Conservation (phyloP, 64 coral and sea anemone genomes). For the Dendronephthya gigantea region DNA sequence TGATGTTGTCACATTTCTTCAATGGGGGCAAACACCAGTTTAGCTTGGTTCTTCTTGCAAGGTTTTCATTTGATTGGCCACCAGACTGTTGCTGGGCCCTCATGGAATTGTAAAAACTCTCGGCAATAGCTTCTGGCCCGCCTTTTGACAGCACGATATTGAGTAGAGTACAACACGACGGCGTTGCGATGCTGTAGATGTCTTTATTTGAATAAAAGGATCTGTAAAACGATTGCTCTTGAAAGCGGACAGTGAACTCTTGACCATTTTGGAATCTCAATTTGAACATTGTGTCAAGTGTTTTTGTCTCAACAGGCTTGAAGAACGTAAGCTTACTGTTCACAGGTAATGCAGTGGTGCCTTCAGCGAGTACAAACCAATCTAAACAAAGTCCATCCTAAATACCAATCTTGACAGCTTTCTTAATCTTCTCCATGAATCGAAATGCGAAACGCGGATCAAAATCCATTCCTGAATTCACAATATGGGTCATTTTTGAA, state of each 20-base stretch:
- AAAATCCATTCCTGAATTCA: background rate
- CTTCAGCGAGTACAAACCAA: slow-evolving; percentile 3
- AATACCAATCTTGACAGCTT: background rate
- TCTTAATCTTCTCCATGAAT: background rate
- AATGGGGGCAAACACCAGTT: background rate
- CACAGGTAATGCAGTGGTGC: background rate
- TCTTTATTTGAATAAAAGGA: background rate
- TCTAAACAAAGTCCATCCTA: background rate
- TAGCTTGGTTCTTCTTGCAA: background rate
- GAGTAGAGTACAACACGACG: background rate
- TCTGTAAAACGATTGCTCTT: background rate
- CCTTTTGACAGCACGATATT: background rate
- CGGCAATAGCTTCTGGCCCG: background rate
- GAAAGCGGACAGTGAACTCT: background rate
- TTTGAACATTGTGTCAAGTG: background rate
- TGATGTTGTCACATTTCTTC: background rate
- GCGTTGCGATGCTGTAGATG: background rate
- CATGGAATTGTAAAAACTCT: slow-evolving; percentile 8
- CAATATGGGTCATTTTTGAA: background rate
- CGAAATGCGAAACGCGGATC: background rate
- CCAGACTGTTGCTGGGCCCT: background rate
- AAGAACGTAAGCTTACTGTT: background rate
- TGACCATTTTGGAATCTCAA: background rate
- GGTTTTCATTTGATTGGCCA: background rate
- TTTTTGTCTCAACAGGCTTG: background rate